These are phyloP conservation scores for Spodoptera picta DNA, from an alignment of 2,888 invertebrate species.

Conservation along the genomic window DNA sequence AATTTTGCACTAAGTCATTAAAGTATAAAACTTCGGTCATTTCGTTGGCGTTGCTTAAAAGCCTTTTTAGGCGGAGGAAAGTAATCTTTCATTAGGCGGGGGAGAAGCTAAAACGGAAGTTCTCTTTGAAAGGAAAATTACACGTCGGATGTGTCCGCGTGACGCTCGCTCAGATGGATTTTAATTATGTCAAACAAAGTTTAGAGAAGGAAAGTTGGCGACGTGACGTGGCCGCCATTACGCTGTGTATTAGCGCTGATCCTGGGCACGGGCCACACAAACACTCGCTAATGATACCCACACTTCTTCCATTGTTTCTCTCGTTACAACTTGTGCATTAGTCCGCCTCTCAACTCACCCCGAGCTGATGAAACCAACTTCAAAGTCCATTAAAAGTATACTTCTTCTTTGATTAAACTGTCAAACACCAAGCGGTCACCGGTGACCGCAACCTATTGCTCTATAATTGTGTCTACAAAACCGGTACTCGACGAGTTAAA, in stretches of 20 bases:
- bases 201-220: constrained; percentile 71
- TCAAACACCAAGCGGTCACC: no score
- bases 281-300: constrained; percentile 21
- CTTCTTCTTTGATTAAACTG: constrained; percentile 35
- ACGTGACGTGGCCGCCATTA: constrained; percentile 27
- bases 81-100: constrained; percentile 88
- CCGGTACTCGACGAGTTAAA: no score
- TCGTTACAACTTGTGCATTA: constrained; percentile 43
- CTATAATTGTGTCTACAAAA: no score
- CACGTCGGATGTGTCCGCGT: constrained; percentile 84
- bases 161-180: constrained; percentile 84
- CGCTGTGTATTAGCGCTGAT: constrained; percentile 15
- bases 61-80: constrained; percentile 88
- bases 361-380: constrained; percentile 58
- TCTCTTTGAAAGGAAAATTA: constrained; percentile 89
- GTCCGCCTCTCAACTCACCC: constrained; percentile 49
- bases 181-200: constrained; percentile 88
- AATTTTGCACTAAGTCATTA: constrained; percentile 89
- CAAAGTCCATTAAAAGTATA: constrained; percentile 63
- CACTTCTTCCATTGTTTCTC: constrained; percentile 7
- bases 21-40: constrained; percentile 89
- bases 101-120: constrained; percentile 88
- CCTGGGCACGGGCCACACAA: constrained; percentile 11
- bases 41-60: constrained; percentile 88
- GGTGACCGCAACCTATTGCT: no score